Percentiles rank a stretch among this genome's conserved stretches.
phyloP scores from a whole-genome alignment of 2,797 vertebrate genomes.

The Erpetoichthys calabaricus region DNA sequence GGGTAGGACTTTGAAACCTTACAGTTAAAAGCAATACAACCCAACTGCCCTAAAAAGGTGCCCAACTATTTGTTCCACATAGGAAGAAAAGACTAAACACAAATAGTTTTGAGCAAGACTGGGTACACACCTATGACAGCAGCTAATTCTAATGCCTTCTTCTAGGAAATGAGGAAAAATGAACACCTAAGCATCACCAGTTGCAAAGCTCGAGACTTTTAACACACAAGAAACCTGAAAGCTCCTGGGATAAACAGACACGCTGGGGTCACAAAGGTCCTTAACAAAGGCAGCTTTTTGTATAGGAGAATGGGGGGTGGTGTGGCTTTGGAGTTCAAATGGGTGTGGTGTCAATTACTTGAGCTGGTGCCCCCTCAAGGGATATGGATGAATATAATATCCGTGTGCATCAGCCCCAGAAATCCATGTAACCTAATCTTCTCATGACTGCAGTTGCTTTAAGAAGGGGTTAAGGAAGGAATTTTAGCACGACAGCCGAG shows the following conservation, averaged over 20 bases:
- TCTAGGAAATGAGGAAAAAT: too few relatives aligned
- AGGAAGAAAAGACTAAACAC: too few relatives aligned
- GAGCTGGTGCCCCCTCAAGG: conserved; percentile 4
- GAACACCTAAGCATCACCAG: too few relatives aligned
- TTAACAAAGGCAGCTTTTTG: conserved; percentile 4
- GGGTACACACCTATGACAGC: too few relatives aligned
- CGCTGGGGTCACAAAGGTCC: not conserved
- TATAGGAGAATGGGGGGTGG: not conserved
- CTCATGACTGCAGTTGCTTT: not conserved
- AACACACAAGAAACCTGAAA: not conserved
- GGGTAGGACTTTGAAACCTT: too few relatives aligned
- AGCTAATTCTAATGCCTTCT: too few relatives aligned
- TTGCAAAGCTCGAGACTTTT: too few relatives aligned
- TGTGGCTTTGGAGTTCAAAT: not conserved
- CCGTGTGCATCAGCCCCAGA: not conserved
- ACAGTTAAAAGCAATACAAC: too few relatives aligned
- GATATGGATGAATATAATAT: conserved; percentile 5
- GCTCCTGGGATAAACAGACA: not conserved
- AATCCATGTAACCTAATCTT: conserved; percentile 5
- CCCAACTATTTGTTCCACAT: too few relatives aligned
- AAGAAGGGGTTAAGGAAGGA: not conserved
- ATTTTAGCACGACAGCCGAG: not conserved
- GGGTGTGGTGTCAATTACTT: conserved; percentile 6
- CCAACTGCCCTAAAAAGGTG: too few relatives aligned
- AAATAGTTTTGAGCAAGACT: too few relatives aligned